Base-by-base conservation (phyloP, 1,140 invertebrate species). In the Prorops nasuta region DNA sequence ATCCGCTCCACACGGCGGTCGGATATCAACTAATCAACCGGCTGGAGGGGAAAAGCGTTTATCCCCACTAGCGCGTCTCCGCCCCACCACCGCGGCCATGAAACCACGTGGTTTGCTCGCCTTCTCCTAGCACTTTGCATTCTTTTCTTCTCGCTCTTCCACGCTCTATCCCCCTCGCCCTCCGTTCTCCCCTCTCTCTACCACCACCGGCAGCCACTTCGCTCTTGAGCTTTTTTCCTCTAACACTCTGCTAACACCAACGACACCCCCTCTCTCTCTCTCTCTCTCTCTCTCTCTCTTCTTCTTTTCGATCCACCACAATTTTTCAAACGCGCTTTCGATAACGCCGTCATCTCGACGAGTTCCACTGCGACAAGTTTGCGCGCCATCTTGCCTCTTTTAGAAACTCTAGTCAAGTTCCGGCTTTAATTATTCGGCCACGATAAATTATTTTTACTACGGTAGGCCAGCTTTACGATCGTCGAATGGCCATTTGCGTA, bases 11-110 rank as follows among this genome's bases (percentile, higher is more conserved):
- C 24, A 41, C 64, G 50, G 59, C 66, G 71, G 60, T 68, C 60
- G 64, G 58, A 59, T 66, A 65, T 67, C 59, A 63, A 76, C 74
- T 77, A 66, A 74, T 61, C 57, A 58, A 45, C 39, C 54, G 45
- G 39, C 44, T 35, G 43, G 47, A 59, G 58, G 60, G 58, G 56
- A n/a, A n/a, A 60, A 62, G 24, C 18, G 35, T 7, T 35, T 46
- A 49, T 45, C 48, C 47, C 45, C 59, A 51, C 46, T 38, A 10
- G 46, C 7, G 9, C 15, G 20, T 40, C 31, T 20, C 34, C 32
- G 44, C 44, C 35, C 45, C 42, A 42, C 47, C 45, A 22, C 21
- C 2, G 21, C 42, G 50, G 24, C 43, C 9, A 19, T 37, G 32
- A 38, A 24, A 64, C 56, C 60, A 58, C 60, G 60, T 56, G 59